These are phyloP conservation scores for Dicerorhinus sumatrensis DNA, from an alignment of 2,113 vertebrate species.

Conservation along the genomic window DNA sequence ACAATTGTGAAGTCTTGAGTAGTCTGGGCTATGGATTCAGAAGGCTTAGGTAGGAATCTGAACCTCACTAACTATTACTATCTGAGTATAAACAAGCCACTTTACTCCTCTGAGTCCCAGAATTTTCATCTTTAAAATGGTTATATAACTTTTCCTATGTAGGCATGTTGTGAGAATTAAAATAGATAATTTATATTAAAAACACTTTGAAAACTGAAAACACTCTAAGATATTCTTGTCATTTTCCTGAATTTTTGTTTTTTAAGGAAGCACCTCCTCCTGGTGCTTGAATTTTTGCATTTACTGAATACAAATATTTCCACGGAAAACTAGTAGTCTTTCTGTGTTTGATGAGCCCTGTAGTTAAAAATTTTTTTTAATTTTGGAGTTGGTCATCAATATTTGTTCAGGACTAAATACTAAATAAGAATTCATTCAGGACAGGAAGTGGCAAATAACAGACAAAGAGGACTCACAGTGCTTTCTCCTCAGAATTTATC, in stretches of 20 bases:
- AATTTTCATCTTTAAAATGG: background rate
- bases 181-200: background rate
- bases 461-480: background rate
- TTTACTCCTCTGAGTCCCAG: background rate
- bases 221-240: background rate
- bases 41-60: background rate
- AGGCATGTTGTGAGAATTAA: background rate
- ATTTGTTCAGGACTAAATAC: background rate
- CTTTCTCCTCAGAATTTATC: background rate
- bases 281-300: background rate
- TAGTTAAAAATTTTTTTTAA: background rate
- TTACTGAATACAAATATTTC: background rate
- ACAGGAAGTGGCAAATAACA: background rate
- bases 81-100: background rate
- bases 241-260: background rate
- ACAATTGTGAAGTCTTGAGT: background rate
- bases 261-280: background rate
- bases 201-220: background rate
- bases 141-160: background rate
- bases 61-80: background rate
- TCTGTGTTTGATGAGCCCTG: background rate
- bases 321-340: background rate
- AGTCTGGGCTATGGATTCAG: background rate
- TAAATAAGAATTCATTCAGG: background rate
- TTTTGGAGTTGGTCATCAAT: background rate